phyloP scores from a whole-genome alignment of 2,113 vertebrate genomes.

The Tyrannus savana region DNA sequence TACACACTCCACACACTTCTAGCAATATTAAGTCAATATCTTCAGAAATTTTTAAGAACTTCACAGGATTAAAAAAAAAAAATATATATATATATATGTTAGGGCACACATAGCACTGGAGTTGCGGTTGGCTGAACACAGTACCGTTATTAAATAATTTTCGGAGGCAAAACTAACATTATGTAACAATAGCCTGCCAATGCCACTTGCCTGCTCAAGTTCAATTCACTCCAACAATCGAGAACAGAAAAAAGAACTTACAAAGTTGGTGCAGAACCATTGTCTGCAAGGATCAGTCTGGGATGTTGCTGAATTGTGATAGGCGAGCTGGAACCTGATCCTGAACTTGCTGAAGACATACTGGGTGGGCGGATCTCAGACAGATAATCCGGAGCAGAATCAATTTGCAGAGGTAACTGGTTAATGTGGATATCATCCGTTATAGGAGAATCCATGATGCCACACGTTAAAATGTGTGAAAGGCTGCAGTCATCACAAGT shows the following conservation, averaged over 20 bases:
- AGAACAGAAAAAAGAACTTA: conserved; percentile 73
- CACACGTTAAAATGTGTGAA: conserved; percentile 97
- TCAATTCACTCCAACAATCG: neutral
- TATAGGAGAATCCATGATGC: conserved; percentile 95
- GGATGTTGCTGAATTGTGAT: conserved; percentile 90
- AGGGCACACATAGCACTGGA: neutral
- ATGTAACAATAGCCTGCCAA: neutral
- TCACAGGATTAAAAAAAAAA: neutral
- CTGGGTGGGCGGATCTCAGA: conserved; percentile 91
- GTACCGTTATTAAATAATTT: neutral
- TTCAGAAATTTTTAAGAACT: neutral
- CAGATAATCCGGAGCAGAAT: conserved; percentile 86
- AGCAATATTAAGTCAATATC: neutral
- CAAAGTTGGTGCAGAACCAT: conserved; percentile 85
- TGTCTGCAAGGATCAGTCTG: conserved; percentile 83
- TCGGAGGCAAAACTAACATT: neutral
- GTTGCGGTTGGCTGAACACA: neutral
- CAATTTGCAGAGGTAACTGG: conserved; percentile 88
- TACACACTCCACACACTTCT: neutral
- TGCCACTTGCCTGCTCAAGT: neutral
- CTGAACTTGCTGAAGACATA: conserved; percentile 93
- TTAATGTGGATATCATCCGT: conserved; percentile 89
- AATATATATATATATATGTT: neutral
- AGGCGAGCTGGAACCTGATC: conserved; percentile 90
- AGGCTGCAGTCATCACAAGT: conserved; percentile 98